phyloP scores from a whole-genome alignment of 2,113 vertebrate species.

The Anguilla japonica region DNA sequence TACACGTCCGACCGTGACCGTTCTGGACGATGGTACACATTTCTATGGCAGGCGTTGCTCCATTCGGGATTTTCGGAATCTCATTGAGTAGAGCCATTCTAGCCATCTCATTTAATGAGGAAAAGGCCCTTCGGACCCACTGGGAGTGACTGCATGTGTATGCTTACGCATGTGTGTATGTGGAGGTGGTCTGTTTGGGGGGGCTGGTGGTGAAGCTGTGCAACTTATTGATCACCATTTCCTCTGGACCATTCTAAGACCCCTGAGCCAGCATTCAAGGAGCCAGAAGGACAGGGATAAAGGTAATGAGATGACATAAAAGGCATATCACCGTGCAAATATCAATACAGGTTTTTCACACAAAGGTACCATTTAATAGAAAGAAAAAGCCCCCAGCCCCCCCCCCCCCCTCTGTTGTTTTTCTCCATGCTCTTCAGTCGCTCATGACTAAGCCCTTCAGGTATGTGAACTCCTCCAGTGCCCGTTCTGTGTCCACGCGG shows the following conservation, averaged over 20 bases:
- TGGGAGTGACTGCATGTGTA: not conserved
- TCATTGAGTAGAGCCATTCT: not conserved
- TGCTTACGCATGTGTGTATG: not conserved
- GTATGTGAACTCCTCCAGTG: not conserved
- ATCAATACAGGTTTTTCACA: not conserved
- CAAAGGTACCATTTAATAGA: not conserved
- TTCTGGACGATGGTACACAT: not conserved
- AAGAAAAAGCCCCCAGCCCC: not conserved
- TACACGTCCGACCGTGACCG: not conserved
- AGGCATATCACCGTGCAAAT: not conserved
- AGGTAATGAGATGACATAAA: not conserved
- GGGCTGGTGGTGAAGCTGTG: no score
- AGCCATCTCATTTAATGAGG: not conserved
- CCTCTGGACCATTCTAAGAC: not conserved
- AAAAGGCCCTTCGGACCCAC: not conserved
- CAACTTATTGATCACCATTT: not conserved
- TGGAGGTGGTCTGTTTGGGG: no score
- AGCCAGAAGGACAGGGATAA: not conserved
- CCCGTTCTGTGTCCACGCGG: not conserved
- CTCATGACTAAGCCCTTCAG: not conserved
- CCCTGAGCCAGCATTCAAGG: not conserved
- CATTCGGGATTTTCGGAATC: not conserved
- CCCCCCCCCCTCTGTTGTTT: not conserved
- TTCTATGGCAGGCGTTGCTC: not conserved
- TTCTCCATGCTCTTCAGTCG: not conserved